These are phyloP conservation scores for Andrena bucephala DNA, from an alignment of 2,888 invertebrate species.

Conservation along the genomic window DNA sequence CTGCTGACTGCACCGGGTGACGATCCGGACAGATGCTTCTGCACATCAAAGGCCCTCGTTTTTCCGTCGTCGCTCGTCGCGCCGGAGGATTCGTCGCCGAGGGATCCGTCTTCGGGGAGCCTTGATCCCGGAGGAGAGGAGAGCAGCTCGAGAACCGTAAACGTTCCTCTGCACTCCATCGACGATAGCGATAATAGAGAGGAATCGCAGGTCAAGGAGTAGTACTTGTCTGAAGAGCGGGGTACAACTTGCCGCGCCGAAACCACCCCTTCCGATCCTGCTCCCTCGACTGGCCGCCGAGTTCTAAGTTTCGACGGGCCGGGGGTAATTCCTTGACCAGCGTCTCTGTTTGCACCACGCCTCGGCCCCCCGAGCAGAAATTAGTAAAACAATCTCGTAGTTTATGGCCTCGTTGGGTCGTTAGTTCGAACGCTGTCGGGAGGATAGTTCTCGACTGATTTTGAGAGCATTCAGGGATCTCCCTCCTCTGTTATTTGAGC, in stretches of 20 bases:
- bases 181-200: conserved; percentile 48
- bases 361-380: conserved; percentile 10
- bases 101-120: conserved; percentile 12
- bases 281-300: conserved; percentile 55
- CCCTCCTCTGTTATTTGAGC: neutral
- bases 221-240: conserved; percentile 69
- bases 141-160: conserved; percentile 30
- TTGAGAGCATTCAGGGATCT: neutral
- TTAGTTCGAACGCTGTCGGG: neutral
- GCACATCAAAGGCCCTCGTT: conserved; percentile 27
- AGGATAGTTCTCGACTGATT: neutral
- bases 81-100: neutral
- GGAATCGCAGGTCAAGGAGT: conserved; percentile 72
- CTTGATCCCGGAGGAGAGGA: conserved; percentile 4
- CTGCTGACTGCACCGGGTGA: conserved; percentile 63
- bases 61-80: neutral
- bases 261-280: conserved; percentile 53
- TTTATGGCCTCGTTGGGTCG: neutral
- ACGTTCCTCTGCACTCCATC: conserved; percentile 31
- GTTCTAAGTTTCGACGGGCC: conserved; percentile 43
- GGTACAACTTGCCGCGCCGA: conserved; percentile 68
- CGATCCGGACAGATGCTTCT: conserved; percentile 56
- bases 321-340: conserved; percentile 52
- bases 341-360: conserved; percentile 35
- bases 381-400: conserved; percentile 3